These are phyloP conservation scores for Hemaris fuciformis DNA, from an alignment of 2,888 invertebrate genomes.

Conservation along the genomic window DNA sequence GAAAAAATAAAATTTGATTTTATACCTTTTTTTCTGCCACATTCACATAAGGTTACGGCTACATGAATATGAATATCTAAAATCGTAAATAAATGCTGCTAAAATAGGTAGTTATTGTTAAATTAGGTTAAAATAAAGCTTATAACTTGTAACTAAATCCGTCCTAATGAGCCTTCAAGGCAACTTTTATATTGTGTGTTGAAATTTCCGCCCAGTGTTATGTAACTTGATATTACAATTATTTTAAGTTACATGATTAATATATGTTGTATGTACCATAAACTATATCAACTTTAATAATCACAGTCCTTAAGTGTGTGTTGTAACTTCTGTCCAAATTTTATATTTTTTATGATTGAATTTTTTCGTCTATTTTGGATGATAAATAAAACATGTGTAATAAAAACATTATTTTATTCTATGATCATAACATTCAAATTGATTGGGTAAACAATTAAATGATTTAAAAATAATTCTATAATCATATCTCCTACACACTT, in stretches of 20 bases:
- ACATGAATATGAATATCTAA: no score
- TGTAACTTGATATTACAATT: not conserved
- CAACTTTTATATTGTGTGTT: no score
- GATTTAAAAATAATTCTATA: constrained; percentile 53
- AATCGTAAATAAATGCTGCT: no score
- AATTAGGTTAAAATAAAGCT: no score
- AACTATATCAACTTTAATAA: constrained; percentile 23
- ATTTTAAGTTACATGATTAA: not conserved
- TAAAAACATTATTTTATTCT: constrained; percentile 24
- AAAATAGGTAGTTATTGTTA: no score
- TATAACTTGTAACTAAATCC: no score
- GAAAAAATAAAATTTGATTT: no score
- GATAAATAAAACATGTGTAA: not conserved
- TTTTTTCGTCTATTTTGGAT: not conserved
- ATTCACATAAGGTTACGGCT: no score
- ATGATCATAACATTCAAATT: constrained; percentile 61
- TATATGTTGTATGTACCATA: constrained; percentile 8
- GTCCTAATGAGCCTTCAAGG: no score
- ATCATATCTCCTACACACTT: constrained; percentile 60
- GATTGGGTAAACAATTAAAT: constrained; percentile 54
- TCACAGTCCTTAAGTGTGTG: not conserved
- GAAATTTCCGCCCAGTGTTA: no score
- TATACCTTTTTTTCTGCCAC: no score
- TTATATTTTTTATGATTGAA: constrained; percentile 4
- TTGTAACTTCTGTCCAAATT: constrained; percentile 10